A percentile compares a stretch with the other conserved stretches of the same genome.
Evolutionary conservation across 2,797 vertebrate genomes (phyloP).

Genomic region (Anguilla megastoma): DNA sequence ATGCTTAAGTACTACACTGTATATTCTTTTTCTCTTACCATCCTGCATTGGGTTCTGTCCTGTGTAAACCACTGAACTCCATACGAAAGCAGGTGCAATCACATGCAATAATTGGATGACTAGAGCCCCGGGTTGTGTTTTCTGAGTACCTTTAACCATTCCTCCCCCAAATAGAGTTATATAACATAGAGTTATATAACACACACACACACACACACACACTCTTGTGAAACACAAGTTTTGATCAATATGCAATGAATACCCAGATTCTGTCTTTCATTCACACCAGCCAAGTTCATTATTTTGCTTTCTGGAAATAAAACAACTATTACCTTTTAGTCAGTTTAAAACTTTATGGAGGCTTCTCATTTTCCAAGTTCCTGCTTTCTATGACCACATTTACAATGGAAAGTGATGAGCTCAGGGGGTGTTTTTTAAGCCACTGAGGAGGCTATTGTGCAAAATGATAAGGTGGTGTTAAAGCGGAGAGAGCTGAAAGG

Average conservation of each 20-base stretch:
- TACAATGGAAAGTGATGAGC: slow-evolving; percentile 40
- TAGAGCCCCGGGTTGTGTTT: background rate
- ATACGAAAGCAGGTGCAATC: background rate
- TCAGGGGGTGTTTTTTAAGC: slow-evolving; percentile 30
- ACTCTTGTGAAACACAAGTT: background rate
- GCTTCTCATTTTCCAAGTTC: slow-evolving; percentile 27
- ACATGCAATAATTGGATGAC: background rate
- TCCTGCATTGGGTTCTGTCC: background rate
- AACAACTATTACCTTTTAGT: background rate
- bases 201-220: too few species aligned
- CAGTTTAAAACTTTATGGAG: background rate
- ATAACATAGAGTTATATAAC: background rate
- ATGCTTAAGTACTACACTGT: background rate
- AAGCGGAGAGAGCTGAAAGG: slow-evolving; percentile 18
- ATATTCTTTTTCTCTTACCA: background rate
- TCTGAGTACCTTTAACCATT: background rate
- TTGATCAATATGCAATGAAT: background rate
- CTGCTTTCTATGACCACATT: slow-evolving; percentile 35
- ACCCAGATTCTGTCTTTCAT: background rate
- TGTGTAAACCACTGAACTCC: background rate
- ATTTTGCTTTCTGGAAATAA: background rate
- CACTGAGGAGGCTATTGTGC: slow-evolving; percentile 36
- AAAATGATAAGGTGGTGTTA: slow-evolving; percentile 13
- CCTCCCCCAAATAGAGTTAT: background rate
- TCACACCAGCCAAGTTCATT: background rate